phyloP scores from a whole-genome alignment of 2,797 vertebrate genomes.

The Crypturellus tataupa region DNA sequence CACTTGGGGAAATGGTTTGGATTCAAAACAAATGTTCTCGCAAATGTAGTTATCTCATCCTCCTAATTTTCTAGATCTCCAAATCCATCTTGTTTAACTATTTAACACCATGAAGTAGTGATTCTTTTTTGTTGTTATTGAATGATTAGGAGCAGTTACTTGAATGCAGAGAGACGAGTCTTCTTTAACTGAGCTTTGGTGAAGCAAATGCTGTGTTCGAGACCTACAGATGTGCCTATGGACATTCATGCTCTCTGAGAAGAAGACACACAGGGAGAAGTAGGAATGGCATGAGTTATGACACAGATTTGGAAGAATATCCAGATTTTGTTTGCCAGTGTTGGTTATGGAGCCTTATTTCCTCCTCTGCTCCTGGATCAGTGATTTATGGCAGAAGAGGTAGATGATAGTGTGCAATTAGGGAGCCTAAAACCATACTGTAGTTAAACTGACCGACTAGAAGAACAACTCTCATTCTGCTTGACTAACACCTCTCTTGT shows the following conservation, averaged over 20 bases:
- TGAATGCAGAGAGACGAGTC: not conserved
- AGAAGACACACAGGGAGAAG: rapidly evolving
- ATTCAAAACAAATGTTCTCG: constrained; percentile 69
- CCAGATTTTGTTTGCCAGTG: not conserved
- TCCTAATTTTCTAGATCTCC: constrained; percentile 37
- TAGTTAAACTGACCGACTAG: not conserved
- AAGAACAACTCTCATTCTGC: not conserved
- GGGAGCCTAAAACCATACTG: rapidly evolving
- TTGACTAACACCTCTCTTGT: not conserved
- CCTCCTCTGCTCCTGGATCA: not conserved
- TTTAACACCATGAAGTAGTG: constrained; percentile 30
- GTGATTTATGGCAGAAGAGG: not conserved
- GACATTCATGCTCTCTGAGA: rapidly evolving
- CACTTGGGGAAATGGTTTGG: constrained; percentile 65
- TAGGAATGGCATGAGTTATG: not conserved
- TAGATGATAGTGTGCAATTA: not conserved
- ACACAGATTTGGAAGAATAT: not conserved
- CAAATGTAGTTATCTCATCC: constrained; percentile 61
- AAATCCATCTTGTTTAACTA: constrained; percentile 54
- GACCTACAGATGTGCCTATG: rapidly evolving
- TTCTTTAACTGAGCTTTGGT: not conserved
- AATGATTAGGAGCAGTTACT: rapidly evolving
- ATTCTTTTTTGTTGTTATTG: not conserved
- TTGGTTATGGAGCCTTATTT: not conserved
- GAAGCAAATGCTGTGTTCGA: not conserved